phyloP scores from a whole-genome alignment of 2,797 vertebrate species.

The Mus minutoides region DNA sequence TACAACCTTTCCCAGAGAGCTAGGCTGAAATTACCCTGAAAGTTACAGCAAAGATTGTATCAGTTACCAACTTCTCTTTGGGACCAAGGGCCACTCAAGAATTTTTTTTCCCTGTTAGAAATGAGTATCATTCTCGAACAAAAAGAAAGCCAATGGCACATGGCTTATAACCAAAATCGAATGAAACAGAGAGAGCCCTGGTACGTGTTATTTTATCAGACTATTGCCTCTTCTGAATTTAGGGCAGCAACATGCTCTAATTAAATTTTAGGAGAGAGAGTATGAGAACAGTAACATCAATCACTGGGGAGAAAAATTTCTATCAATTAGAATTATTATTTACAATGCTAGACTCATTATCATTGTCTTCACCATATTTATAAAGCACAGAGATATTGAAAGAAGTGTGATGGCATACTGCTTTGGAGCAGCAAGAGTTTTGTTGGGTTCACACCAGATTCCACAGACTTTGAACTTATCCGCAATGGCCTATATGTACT shows the following conservation, averaged over 20 bases:
- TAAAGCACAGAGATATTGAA: conserved; percentile 24
- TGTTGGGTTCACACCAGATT: conserved; percentile 48
- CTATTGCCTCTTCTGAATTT: conserved; percentile 8
- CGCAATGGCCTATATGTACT: conserved; percentile 52
- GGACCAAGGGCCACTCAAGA: conserved; percentile 6
- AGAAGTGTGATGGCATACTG: conserved; percentile 31
- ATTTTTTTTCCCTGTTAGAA: conserved; percentile 50
- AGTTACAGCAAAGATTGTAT: conserved; percentile 30
- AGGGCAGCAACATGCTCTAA: conserved; percentile 36
- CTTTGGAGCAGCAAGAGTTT: conserved; percentile 52
- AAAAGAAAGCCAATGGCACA: background rate
- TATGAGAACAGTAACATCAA: conserved; percentile 13
- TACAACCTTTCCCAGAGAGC: conserved; percentile 43
- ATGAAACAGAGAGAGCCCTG: conserved; percentile 26
- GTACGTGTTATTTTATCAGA: conserved; percentile 18
- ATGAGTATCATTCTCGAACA: conserved; percentile 9
- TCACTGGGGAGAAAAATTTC: conserved; percentile 48
- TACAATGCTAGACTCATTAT: conserved; percentile 58
- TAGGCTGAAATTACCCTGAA: conserved; percentile 47
- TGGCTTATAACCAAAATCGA: conserved; percentile 25
- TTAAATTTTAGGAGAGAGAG: conserved; percentile 59
- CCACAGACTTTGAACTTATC: conserved; percentile 58
- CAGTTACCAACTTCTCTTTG: conserved; percentile 46
- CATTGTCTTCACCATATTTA: conserved; percentile 9
- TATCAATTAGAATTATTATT: conserved; percentile 49